These are phyloP conservation scores for Drosophila ambigua DNA, from an alignment of 1,140 invertebrate species.

Conservation along the genomic window DNA sequence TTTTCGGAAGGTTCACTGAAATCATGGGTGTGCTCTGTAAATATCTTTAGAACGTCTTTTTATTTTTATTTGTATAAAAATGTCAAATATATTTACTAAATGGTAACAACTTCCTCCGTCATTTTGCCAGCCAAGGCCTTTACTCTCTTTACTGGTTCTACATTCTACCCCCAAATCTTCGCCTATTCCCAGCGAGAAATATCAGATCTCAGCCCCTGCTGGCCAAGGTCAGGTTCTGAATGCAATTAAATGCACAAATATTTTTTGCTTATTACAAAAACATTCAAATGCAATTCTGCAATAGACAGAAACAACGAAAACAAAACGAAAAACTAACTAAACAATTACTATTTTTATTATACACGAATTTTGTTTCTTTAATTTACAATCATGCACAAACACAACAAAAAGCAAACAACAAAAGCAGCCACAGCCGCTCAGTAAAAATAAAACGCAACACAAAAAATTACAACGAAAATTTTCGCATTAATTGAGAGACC, in stretches of 20 bases:
- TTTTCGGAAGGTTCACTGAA: too few relatives aligned
- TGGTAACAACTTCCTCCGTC: too few relatives aligned
- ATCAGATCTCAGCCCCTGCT: conserved; percentile 32
- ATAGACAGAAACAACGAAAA: conserved; percentile 19
- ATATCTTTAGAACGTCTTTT: too few relatives aligned
- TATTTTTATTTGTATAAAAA: too few relatives aligned
- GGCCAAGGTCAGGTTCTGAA: conserved; percentile 61
- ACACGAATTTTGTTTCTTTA: conserved; percentile 72
- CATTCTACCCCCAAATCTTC: conserved; percentile 12
- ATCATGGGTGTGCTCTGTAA: too few relatives aligned
- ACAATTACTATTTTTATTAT: conserved; percentile 81
- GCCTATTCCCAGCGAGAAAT: conserved; percentile 34
- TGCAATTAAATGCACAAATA: conserved; percentile 75
- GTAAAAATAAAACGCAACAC: conserved; percentile 5
- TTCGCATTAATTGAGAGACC: conserved; percentile 80
- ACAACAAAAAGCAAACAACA: conserved; percentile 19
- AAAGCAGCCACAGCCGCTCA: too few relatives aligned
- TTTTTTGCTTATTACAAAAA: conserved; percentile 78
- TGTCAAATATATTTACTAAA: too few relatives aligned
- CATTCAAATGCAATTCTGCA: conserved; percentile 62
- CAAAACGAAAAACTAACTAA: conserved; percentile 42
- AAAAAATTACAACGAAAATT: conserved; percentile 73
- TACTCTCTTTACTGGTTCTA: neutral
- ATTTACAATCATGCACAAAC: conserved; percentile 63
- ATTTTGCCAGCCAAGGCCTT: too few relatives aligned